Conservation (phyloP, 2,113 vertebrate genomes). For the Mugil cephalus region DNA sequence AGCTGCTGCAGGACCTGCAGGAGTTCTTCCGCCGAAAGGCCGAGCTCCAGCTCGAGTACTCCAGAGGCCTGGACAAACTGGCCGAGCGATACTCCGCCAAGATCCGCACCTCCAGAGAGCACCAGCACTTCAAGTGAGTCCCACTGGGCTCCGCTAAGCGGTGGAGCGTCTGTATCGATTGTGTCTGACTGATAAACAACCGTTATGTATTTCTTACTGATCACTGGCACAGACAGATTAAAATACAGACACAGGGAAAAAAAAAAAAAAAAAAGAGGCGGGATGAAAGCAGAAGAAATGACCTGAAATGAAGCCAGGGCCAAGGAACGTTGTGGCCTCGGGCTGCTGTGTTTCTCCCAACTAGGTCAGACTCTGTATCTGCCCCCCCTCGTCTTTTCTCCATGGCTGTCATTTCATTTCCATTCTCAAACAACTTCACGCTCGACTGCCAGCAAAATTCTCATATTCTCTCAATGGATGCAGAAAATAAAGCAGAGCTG, state of each 20-base stretch:
- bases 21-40: constrained; percentile 97
- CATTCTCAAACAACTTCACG: constrained; percentile 64
- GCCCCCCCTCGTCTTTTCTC: constrained; percentile 39
- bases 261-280: constrained; percentile 38
- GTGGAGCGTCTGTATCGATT: neutral
- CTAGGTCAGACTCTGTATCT: constrained; percentile 78
- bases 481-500: constrained; percentile 23
- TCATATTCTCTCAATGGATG: constrained; percentile 34
- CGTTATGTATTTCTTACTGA: constrained; percentile 36
- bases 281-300: constrained; percentile 67
- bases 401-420: constrained; percentile 72
- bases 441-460: constrained; percentile 35
- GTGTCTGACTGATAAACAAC: constrained; percentile 31
- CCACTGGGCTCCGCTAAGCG: constrained; percentile 2
- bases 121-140: constrained; percentile 94
- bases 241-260: constrained; percentile 17
- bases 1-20: constrained; percentile 96
- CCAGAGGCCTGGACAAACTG: constrained; percentile 94
- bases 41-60: constrained; percentile 95
- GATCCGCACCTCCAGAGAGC: constrained; percentile 93
- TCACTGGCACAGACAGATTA: constrained; percentile 22
- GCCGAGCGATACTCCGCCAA: constrained; percentile 94
- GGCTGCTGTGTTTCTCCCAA: constrained; percentile 77
- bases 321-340: constrained; percentile 73
- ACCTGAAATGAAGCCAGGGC: constrained; percentile 77